Evolutionary conservation across 64 coral and sea anemone genomes (phyloP).

Genomic region (Actinia tenebrosa): DNA sequence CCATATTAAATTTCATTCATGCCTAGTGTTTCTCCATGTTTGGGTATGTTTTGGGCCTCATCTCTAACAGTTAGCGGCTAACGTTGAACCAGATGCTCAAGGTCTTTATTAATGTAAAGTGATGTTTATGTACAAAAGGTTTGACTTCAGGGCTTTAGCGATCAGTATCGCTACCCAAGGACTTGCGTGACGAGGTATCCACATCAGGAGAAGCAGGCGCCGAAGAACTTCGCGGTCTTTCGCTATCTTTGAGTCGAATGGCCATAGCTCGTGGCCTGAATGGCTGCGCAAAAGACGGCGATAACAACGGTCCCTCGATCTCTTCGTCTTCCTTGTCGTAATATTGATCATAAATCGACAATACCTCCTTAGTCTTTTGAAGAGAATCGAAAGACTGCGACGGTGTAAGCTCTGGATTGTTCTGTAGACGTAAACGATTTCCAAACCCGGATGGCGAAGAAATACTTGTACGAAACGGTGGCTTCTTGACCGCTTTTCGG

Average conservation of each 20-base stretch:
- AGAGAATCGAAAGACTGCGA: background rate
- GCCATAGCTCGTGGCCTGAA: conserved; percentile 30
- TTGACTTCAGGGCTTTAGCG: background rate
- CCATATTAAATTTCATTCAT: no score
- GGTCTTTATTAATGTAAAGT: no score
- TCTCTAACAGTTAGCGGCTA: no score
- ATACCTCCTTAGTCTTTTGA: background rate
- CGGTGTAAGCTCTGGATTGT: background rate
- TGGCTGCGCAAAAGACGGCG: conserved; percentile 28
- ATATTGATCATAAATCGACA: background rate
- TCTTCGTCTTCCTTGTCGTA: background rate
- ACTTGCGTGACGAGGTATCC: background rate
- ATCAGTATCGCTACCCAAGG: background rate
- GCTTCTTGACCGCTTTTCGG: background rate
- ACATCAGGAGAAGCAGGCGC: conserved; percentile 23
- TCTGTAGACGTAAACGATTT: background rate
- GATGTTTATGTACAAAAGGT: no score
- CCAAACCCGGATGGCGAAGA: background rate
- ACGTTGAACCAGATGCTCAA: no score
- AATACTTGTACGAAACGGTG: background rate
- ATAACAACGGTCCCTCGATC: background rate
- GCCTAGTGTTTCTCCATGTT: no score
- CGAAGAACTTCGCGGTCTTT: conserved; percentile 29
- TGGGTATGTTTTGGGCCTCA: no score
- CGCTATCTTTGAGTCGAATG: background rate